Conservation (phyloP, 1,140 invertebrate species). For the Tetragnatha versicolor region DNA sequence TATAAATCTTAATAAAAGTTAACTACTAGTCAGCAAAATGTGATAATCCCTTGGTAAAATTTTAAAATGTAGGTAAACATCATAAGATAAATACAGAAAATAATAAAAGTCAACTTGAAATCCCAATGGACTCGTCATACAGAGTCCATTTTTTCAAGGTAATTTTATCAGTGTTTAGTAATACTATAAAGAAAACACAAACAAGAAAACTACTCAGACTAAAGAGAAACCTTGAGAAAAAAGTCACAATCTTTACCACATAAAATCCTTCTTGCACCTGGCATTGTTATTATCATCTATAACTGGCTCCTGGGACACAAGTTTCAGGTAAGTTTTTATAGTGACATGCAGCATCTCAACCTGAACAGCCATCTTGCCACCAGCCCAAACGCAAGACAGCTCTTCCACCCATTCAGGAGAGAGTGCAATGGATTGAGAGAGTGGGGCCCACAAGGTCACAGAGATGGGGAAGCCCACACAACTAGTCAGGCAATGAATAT, state of each 20-base stretch:
- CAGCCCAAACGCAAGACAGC: not conserved
- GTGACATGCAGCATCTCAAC: slow-evolving; percentile 31
- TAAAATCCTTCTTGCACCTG: not conserved
- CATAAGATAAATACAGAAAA: too few relatives aligned
- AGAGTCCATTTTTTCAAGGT: not conserved
- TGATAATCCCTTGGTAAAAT: too few relatives aligned
- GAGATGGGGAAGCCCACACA: not conserved
- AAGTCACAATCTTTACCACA: not conserved
- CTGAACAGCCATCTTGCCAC: slow-evolving; percentile 25
- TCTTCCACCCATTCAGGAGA: not conserved
- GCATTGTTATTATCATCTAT: not conserved
- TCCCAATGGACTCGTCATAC: too few relatives aligned
- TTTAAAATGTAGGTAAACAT: too few relatives aligned
- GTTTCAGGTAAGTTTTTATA: slow-evolving; percentile 3
- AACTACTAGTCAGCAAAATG: too few relatives aligned
- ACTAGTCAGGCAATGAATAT: too few relatives aligned
- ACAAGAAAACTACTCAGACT: not conserved
- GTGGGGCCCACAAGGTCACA: slow-evolving; percentile 22
- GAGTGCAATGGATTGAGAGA: slow-evolving; percentile 23
- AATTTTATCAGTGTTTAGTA: not conserved
- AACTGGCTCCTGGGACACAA: not conserved
- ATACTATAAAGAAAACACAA: not conserved
- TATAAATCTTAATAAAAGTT: too few relatives aligned
- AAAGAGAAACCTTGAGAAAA: not conserved
- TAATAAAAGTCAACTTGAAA: too few relatives aligned